Evolutionary conservation across 2,113 vertebrate genomes (phyloP).

Genomic region (Amphilophus citrinellus): DNA sequence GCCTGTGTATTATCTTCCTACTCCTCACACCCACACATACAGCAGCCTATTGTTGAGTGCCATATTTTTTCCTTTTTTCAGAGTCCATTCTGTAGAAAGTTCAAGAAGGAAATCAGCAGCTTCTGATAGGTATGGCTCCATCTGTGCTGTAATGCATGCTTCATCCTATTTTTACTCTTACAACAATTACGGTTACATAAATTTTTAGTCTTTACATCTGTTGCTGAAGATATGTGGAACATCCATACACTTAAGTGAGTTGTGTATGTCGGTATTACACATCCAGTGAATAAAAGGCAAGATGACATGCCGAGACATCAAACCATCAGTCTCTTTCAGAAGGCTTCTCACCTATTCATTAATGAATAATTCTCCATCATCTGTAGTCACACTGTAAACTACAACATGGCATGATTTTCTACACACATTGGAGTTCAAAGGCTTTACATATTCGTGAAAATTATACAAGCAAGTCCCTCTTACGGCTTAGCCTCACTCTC

Average conservation of each 20-base stretch:
- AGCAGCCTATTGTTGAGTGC: slow-evolving; percentile 47
- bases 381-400: slow-evolving; percentile 41
- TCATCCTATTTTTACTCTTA: background rate
- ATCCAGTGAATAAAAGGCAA: slow-evolving; percentile 40
- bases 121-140: slow-evolving; percentile 14
- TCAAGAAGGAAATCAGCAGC: slow-evolving; percentile 44
- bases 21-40: slow-evolving; percentile 47
- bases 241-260: slow-evolving; percentile 25
- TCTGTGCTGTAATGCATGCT: background rate
- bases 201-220: background rate
- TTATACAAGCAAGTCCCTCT: slow-evolving; percentile 62
- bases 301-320: slow-evolving; percentile 34
- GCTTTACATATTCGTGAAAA: slow-evolving; percentile 68
- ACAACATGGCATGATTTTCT: slow-evolving; percentile 45
- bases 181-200: background rate
- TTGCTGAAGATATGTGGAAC: background rate
- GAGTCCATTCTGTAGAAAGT: slow-evolving; percentile 33
- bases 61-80: slow-evolving; percentile 20
- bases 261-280: slow-evolving; percentile 21
- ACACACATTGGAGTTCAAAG: slow-evolving; percentile 55
- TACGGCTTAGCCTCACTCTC: slow-evolving; percentile 67
- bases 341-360: slow-evolving; percentile 44
- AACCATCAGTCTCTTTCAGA: slow-evolving; percentile 53
- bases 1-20: slow-evolving; percentile 60
- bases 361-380: slow-evolving; percentile 65